phyloP scores from a whole-genome alignment of 2,797 vertebrate genomes.

The Borostomias antarcticus region DNA sequence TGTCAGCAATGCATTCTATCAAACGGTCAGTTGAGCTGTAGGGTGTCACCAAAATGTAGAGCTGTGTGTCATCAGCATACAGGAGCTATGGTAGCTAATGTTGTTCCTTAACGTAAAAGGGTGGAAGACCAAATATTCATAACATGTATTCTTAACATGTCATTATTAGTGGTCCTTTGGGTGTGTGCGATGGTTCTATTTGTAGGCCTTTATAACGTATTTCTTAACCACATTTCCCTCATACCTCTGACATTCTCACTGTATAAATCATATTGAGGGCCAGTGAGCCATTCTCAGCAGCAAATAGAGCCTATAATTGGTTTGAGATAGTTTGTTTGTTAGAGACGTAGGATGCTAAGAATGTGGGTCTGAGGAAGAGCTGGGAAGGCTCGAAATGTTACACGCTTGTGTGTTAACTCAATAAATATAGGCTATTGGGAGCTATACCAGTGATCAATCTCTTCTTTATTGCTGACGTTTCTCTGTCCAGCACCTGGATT shows the following conservation, averaged over 20 bases:
- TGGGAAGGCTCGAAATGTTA: no score
- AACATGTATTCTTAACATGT: background rate
- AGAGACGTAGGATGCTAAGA: background rate
- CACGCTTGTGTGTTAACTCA: no score
- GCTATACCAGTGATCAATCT: no score
- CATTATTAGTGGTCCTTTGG: background rate
- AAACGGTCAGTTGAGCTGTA: no score
- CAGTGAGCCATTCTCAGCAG: constrained; percentile 8
- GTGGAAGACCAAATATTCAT: background rate
- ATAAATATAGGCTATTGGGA: no score
- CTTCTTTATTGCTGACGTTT: no score
- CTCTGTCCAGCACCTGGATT: no score
- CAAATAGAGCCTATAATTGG: background rate
- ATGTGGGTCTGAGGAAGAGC: background rate
- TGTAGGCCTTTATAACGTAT: background rate
- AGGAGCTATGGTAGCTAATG: no score
- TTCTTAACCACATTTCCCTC: background rate
- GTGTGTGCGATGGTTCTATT: background rate
- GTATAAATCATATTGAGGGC: constrained; percentile 24
- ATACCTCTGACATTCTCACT: background rate
- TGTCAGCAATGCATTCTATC: no score
- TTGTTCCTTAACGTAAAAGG: no score
- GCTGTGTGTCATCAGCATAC: no score
- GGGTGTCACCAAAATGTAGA: no score
- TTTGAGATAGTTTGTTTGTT: background rate